These are phyloP conservation scores for Shinisaurus crocodilurus DNA, from an alignment of 2,113 vertebrate genomes.

Conservation along the genomic window DNA sequence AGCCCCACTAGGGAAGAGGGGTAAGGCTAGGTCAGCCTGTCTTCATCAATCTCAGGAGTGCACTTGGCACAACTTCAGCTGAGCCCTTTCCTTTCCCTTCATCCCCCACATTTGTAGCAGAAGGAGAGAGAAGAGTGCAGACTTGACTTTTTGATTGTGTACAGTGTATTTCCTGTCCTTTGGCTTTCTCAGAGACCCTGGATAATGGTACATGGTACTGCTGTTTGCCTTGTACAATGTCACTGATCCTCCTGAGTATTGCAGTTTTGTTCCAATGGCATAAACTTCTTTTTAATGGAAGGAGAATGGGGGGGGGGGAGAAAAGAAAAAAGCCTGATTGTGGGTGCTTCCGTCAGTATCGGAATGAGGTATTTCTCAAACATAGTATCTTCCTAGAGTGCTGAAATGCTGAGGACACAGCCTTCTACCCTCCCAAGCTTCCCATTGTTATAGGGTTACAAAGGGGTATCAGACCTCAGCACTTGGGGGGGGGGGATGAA, in stretches of 20 bases:
- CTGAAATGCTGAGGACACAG: not conserved
- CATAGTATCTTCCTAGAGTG: not conserved
- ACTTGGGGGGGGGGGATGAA: not conserved
- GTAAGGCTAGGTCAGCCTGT: slow-evolving; percentile 10
- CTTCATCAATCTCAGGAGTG: accelerated
- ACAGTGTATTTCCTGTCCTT: slow-evolving; percentile 20
- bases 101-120: slow-evolving; percentile 18
- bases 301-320: slow-evolving; percentile 8
- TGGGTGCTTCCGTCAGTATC: slow-evolving; percentile 1
- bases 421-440: not conserved
- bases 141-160: slow-evolving; percentile 28
- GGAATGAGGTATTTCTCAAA: slow-evolving; percentile 3
- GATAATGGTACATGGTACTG: slow-evolving; percentile 15
- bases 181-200: slow-evolving; percentile 23
- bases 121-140: slow-evolving; percentile 5
- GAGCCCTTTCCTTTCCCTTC: slow-evolving; percentile 9
- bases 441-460: not conserved
- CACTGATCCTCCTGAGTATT: slow-evolving; percentile 22
- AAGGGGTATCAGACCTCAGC: not conserved
- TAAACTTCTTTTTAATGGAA: slow-evolving; percentile 3
- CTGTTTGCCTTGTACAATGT: not conserved
- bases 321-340: not conserved
- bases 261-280: not conserved
- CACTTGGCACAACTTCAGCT: slow-evolving; percentile 25
- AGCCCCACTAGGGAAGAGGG: not conserved